Evolutionary conservation across 2,888 invertebrate genomes (phyloP).

Genomic region (Stenolophus ochropezus): DNA sequence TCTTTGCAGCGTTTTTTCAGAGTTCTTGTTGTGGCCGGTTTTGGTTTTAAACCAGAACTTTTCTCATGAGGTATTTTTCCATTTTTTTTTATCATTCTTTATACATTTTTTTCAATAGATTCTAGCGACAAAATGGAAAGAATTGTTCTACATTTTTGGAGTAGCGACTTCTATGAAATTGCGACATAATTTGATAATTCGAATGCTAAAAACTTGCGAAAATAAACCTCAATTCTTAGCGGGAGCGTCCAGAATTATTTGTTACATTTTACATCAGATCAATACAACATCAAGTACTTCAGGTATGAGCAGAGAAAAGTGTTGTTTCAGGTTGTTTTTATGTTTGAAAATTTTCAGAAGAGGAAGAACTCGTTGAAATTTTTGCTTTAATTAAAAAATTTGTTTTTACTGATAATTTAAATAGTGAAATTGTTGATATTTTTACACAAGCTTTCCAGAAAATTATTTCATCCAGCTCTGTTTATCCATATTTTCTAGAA

Average conservation of each 20-base stretch:
- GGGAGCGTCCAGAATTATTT: neutral
- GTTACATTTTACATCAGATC: neutral
- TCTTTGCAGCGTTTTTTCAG: neutral
- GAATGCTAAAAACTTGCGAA: neutral
- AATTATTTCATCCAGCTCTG: neutral
- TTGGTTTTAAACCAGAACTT: neutral
- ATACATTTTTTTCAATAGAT: neutral
- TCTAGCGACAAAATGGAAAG: slow-evolving; percentile 38
- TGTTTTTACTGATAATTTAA: neutral
- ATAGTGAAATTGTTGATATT: neutral
- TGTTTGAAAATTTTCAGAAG: neutral
- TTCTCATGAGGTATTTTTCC: neutral
- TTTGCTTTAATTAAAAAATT: neutral
- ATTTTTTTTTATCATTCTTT: neutral
- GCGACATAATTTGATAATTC: neutral
- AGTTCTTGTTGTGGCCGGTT: slow-evolving; percentile 29
- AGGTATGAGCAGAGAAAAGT: too few species aligned
- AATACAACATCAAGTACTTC: neutral
- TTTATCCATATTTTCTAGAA: neutral
- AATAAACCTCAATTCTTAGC: neutral
- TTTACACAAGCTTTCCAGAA: neutral
- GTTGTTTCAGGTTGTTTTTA: too few species aligned
- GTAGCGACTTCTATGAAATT: neutral
- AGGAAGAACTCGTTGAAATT: neutral
- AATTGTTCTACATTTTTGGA: neutral